These are phyloP conservation scores for Seladonia tumulorum DNA, from an alignment of 2,888 invertebrate genomes.

Conservation along the genomic window DNA sequence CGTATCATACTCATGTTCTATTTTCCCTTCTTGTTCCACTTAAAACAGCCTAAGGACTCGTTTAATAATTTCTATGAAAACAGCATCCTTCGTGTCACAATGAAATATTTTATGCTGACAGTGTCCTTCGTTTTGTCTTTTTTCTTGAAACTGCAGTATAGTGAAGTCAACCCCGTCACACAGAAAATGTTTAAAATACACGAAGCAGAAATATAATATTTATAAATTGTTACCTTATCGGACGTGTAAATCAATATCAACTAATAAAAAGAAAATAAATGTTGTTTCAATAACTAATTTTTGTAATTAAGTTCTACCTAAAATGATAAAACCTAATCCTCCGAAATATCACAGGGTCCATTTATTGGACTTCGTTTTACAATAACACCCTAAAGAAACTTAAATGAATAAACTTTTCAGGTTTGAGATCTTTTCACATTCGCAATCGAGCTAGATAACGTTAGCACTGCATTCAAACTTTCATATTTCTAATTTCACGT, in stretches of 20 bases:
- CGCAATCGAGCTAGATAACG: background rate
- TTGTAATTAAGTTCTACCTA: background rate
- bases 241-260: background rate
- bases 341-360: background rate
- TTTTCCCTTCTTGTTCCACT: conserved; percentile 38
- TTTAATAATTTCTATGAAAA: conserved; percentile 1
- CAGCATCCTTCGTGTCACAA: background rate
- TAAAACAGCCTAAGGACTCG: background rate
- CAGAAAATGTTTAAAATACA: background rate
- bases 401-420: too few relatives aligned
- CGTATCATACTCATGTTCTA: conserved; percentile 6
- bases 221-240: background rate
- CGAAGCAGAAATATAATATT: background rate
- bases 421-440: background rate
- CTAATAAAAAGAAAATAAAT: background rate
- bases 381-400: background rate
- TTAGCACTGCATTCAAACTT: background rate
- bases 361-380: background rate
- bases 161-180: background rate
- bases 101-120: background rate
- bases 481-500: background rate
- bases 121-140: background rate
- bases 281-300: background rate
- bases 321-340: background rate
- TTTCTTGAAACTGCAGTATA: background rate